Conservation (phyloP, 1,140 invertebrate genomes). For the Zelostemma sp. region DNA sequence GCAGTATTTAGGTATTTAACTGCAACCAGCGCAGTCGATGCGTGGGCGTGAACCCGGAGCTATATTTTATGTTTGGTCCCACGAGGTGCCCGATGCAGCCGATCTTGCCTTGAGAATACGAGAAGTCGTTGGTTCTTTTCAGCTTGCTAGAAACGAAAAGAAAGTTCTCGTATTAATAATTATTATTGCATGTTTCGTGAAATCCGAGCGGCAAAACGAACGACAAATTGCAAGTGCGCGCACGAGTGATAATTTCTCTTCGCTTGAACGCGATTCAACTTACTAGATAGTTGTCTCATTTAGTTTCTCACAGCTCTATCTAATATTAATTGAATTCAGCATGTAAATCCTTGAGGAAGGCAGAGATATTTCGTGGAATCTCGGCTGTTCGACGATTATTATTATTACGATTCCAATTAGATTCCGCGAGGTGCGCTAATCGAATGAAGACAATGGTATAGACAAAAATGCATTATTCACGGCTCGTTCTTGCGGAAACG, state of each 20-base stretch:
- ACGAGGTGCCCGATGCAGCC: constrained; percentile 52
- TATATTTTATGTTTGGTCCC: constrained; percentile 62
- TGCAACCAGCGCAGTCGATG: constrained; percentile 44
- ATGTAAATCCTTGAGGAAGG: constrained; percentile 1
- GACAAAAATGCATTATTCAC: background rate
- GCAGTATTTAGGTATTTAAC: constrained; percentile 64
- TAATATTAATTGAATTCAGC: constrained; percentile 52
- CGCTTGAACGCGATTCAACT: constrained; percentile 9
- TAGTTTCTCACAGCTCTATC: constrained; percentile 21
- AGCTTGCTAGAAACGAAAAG: background rate
- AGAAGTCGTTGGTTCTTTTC: constrained; percentile 23
- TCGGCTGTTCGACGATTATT: constrained; percentile 34
- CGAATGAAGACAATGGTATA: background rate
- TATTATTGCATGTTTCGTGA: too few relatives aligned
- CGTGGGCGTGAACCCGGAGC: constrained; percentile 57
- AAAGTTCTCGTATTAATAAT: background rate
- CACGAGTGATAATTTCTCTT: background rate
- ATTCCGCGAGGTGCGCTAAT: constrained; percentile 37
- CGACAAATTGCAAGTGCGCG: constrained; percentile 7
- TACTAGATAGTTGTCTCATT: constrained; percentile 34
- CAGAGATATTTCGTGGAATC: background rate
- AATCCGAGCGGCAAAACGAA: too few relatives aligned
- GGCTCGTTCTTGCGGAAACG: background rate
- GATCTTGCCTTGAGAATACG: constrained; percentile 19
- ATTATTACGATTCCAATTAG: constrained; percentile 58